Evolutionary conservation across 2,888 invertebrate genomes (phyloP).

Genomic region (Lacanobia wlatinum): DNA sequence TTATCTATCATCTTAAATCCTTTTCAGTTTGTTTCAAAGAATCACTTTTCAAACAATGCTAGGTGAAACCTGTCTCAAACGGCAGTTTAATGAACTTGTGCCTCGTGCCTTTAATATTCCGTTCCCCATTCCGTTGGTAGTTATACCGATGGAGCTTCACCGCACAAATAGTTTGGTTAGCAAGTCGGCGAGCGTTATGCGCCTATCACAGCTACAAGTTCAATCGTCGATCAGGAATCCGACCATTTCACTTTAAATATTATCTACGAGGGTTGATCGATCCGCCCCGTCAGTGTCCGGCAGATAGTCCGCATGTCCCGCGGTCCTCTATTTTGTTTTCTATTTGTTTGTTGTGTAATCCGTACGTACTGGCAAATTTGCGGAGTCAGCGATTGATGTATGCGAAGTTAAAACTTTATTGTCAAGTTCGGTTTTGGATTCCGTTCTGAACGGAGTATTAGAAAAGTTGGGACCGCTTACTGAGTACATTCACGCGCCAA

Average conservation of each 20-base stretch:
- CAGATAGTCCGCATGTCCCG: slow-evolving; percentile 61
- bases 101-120: slow-evolving; percentile 48
- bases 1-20: background rate
- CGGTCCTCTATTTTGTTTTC: slow-evolving; percentile 63
- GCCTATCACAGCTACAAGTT: slow-evolving; percentile 56
- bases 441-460: slow-evolving; percentile 50
- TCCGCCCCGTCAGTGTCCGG: slow-evolving; percentile 46
- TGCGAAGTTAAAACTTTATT: slow-evolving; percentile 59
- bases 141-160: slow-evolving; percentile 42
- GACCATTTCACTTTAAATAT: slow-evolving; percentile 71
- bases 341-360: slow-evolving; percentile 75
- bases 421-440: slow-evolving; percentile 51
- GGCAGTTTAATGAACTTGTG: slow-evolving; percentile 47
- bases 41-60: slow-evolving; percentile 15
- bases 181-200: slow-evolving; percentile 42
- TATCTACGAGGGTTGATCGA: slow-evolving; percentile 63
- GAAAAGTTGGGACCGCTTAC: slow-evolving; percentile 61
- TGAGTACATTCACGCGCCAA: slow-evolving; percentile 62
- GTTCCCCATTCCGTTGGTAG: slow-evolving; percentile 46
- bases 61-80: slow-evolving; percentile 15
- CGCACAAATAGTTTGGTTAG: slow-evolving; percentile 62
- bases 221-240: slow-evolving; percentile 63
- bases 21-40: slow-evolving; percentile 10
- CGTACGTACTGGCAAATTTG: slow-evolving; percentile 67
- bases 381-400: slow-evolving; percentile 67